Conservation (phyloP, 2,888 invertebrate genomes). For the Melanophora roralis region DNA sequence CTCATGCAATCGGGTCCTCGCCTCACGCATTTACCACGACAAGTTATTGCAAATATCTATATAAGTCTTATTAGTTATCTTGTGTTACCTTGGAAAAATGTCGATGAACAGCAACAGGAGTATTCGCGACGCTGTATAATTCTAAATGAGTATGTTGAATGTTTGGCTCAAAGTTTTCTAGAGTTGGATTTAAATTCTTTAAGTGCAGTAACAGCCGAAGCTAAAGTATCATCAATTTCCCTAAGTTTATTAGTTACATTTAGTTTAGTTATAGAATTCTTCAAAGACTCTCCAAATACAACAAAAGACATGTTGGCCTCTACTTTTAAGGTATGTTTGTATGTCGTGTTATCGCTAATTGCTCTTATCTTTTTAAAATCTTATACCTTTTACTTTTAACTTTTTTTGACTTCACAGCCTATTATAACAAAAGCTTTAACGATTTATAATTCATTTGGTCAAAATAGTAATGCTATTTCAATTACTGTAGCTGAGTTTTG, state of each 20-base stretch:
- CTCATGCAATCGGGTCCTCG: conserved; percentile 74
- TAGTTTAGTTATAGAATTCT: conserved; percentile 74
- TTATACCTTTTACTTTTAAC: too few species aligned
- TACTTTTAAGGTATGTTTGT: conserved; percentile 76
- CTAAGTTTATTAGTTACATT: conserved; percentile 72
- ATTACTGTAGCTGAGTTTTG: conserved; percentile 75
- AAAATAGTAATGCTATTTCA: conserved; percentile 72
- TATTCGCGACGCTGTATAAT: conserved; percentile 71
- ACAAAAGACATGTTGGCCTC: conserved; percentile 76
- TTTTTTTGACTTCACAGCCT: conserved; percentile 66
- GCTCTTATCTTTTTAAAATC: too few species aligned
- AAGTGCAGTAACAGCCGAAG: conserved; percentile 68
- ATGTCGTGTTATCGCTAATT: too few species aligned
- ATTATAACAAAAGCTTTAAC: conserved; percentile 75
- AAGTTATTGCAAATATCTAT: conserved; percentile 73
- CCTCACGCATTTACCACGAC: conserved; percentile 73
- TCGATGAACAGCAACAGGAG: conserved; percentile 74
- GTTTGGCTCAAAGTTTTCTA: conserved; percentile 72
- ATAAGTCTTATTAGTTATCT: conserved; percentile 75
- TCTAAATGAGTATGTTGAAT: conserved; percentile 74
- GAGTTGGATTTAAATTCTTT: conserved; percentile 69
- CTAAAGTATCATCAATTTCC: conserved; percentile 72
- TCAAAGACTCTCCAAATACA: conserved; percentile 73
- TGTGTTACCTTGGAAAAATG: conserved; percentile 75
- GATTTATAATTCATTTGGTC: conserved; percentile 74